A percentile compares a stretch with the other conserved stretches of the same genome.
These are phyloP conservation scores for Gambusia yucatana DNA, from an alignment of 2,797 vertebrate genomes.

Conservation along the genomic window DNA sequence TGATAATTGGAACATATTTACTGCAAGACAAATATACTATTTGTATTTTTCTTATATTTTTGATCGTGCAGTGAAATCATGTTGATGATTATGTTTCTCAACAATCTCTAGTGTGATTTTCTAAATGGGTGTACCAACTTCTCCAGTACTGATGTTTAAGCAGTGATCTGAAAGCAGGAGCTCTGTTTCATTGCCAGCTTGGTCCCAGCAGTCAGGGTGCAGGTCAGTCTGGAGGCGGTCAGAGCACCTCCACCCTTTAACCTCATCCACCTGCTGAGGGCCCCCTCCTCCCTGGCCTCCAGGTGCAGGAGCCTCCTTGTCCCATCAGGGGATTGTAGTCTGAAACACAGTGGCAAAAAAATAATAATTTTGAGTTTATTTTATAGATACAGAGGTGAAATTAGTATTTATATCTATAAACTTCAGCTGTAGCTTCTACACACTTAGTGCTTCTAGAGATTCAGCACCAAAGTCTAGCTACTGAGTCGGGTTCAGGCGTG, in stretches of 20 bases:
- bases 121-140: not conserved
- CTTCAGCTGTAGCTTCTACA: not conserved
- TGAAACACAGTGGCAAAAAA: constrained; percentile 33
- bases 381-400: not conserved
- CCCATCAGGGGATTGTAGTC: constrained; percentile 28
- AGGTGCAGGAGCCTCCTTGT: constrained; percentile 61
- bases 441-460: not conserved
- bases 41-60: not conserved
- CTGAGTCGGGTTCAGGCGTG: not conserved
- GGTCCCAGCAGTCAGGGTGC: constrained; percentile 59
- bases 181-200: constrained; percentile 55
- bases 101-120: not conserved
- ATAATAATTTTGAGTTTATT: not conserved
- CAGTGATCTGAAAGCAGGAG: not conserved
- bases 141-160: not conserved
- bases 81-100: not conserved
- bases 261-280: constrained; percentile 92
- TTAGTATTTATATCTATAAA: not conserved
- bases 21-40: not conserved
- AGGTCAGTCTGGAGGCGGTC: constrained; percentile 36
- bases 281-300: constrained; percentile 90
- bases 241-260: constrained; percentile 81
- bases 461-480: not conserved
- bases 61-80: not conserved
- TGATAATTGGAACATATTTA: not conserved